phyloP scores from a whole-genome alignment of 2,113 vertebrate genomes.

The Epinephelus moara region DNA sequence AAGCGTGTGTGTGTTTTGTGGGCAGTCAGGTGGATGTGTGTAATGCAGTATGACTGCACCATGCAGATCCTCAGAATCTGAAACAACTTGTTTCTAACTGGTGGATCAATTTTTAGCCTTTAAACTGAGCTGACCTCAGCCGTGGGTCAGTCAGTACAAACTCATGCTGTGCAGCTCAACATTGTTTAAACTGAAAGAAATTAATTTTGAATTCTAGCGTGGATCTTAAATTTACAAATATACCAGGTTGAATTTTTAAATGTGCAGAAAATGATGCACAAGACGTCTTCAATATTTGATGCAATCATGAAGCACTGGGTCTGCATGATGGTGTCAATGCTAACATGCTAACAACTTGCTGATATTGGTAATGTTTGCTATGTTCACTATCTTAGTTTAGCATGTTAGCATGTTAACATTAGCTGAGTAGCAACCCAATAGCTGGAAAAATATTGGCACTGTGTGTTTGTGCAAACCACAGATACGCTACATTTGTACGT shows the following conservation, averaged over 20 bases:
- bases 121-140: neutral
- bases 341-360: neutral
- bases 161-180: too few relatives aligned
- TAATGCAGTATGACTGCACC: neutral
- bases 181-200: neutral
- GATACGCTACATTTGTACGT: too few relatives aligned
- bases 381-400: neutral
- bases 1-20: neutral
- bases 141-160: neutral
- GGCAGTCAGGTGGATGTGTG: constrained; percentile 17
- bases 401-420: neutral
- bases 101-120: constrained; percentile 12
- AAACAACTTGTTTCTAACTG: neutral
- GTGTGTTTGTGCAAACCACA: too few relatives aligned
- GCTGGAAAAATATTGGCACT: too few relatives aligned
- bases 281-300: neutral
- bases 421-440: too few relatives aligned
- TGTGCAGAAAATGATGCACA: neutral
- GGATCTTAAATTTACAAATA: neutral
- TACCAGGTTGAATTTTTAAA: neutral
- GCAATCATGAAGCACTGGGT: neutral
- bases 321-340: neutral
- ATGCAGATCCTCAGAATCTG: neutral
- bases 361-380: neutral
- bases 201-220: too few relatives aligned